phyloP scores from a whole-genome alignment of 2,797 vertebrate genomes.

The Pangasius larnaudii region DNA sequence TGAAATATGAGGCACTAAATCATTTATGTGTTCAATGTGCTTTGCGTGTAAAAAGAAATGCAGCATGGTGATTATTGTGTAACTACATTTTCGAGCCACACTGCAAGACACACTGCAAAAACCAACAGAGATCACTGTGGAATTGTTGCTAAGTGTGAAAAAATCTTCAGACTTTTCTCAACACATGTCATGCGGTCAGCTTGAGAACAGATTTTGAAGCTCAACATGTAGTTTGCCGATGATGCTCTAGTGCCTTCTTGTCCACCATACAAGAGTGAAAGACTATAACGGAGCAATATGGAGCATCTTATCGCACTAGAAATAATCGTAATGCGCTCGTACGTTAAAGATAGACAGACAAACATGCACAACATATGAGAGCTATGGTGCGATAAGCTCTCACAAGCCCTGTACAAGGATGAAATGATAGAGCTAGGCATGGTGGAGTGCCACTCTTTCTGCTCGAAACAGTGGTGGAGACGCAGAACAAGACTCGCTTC shows the following conservation, averaged over 20 bases:
- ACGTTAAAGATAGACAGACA: not conserved
- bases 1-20: not conserved
- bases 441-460: constrained; percentile 47
- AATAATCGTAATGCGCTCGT: not conserved
- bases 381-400: not conserved
- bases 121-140: not conserved
- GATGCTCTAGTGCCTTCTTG: not conserved
- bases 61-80: not conserved
- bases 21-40: not conserved
- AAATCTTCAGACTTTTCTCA: not conserved
- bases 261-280: not conserved
- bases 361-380: not conserved
- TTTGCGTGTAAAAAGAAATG: not conserved
- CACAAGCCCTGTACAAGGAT: not conserved
- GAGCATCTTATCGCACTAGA: not conserved
- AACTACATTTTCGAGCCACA: not conserved
- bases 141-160: not conserved
- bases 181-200: not conserved
- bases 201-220: not conserved
- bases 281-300: not conserved
- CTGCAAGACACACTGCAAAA: not conserved
- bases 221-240: not conserved
- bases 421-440: constrained; percentile 32
- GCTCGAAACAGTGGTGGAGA: constrained; percentile 39
- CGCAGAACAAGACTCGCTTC: constrained; percentile 28